Base-by-base conservation (phyloP, 2,888 invertebrate species). In the Allygus modestus region DNA sequence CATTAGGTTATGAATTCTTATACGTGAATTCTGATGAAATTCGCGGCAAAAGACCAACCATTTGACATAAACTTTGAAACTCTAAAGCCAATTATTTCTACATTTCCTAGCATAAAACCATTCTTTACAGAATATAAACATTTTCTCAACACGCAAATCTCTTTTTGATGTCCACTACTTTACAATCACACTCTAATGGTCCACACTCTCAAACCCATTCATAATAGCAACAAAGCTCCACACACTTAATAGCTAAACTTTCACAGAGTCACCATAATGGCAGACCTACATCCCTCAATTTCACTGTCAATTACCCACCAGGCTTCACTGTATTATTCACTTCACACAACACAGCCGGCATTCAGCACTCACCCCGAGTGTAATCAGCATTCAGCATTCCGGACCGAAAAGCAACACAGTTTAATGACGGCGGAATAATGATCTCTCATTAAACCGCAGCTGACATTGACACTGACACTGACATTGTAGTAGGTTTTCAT, bases 231-330 rank as follows among this genome's bases (percentile, higher is more conserved):
- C 46, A 46, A 46, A 12, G 46, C 4, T 12, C 46, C 46, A 17
- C 46, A 46, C 46, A 46, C 46, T 46, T 46, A 46, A 46, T 46
- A 46, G 46, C n/a, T 17, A 17, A 46, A 46, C 46, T 46, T 46
- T 46, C 46, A 46, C 46, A 37, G 5, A 46, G 41, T 41, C 41
- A 17, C 7, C 12, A 46, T 46, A 12, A 46, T 46, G 46, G 46
- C 46, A 17, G 46, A 17, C 46, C 46, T 17, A 46, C 7, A 37
- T 46, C 11, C 46, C 46, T 46, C 46, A 46, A 46, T 46, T 17
- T 46, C 46, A 41, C 46, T 17, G 46, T 2, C 46, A 46, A 46
- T 46, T 17, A 46, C 46, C 11, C 46, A 46, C 15, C 46, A 17
- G 11, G 17, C 46, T 46, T 46, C 46, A 17, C 46, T 46, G 17